Percentiles rank a stretch among this genome's conserved stretches.
phyloP scores from a whole-genome alignment of 1,140 invertebrate genomes.

The Drosophila lowei region DNA sequence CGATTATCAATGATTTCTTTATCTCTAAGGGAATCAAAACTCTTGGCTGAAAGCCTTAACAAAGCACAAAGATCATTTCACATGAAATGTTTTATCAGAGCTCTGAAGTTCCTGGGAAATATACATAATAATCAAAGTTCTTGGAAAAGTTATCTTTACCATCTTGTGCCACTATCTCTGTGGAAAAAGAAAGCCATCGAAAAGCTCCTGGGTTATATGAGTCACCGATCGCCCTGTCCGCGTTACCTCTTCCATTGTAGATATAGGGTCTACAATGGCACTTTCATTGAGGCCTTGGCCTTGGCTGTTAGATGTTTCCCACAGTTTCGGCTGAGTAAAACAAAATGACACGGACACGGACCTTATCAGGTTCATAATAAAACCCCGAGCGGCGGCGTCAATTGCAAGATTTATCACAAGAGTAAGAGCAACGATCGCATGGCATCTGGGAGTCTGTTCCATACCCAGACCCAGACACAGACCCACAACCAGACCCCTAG shows the following conservation, averaged over 20 bases:
- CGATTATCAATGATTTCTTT: no score
- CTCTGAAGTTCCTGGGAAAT: not conserved
- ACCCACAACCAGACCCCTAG: not conserved
- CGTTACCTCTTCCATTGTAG: no score
- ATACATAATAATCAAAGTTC: no score
- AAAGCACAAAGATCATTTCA: no score
- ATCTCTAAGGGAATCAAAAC: no score
- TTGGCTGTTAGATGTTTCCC: constrained; percentile 44
- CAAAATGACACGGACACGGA: constrained; percentile 8
- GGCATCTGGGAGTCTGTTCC: constrained; percentile 27
- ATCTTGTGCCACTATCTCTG: no score
- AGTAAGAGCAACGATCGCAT: no score
- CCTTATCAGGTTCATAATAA: constrained; percentile 48
- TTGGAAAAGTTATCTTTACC: no score
- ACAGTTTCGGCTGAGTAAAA: constrained; percentile 16
- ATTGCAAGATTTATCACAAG: constrained; percentile 73
- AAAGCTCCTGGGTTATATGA: not conserved
- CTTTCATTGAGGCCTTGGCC: constrained; percentile 22
- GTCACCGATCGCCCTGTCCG: not conserved
- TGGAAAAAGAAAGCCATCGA: no score
- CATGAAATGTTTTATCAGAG: no score
- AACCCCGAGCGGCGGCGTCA: constrained; percentile 42
- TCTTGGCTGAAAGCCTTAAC: no score
- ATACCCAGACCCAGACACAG: not conserved
- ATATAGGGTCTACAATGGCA: not conserved